Conservation (phyloP, 2,797 vertebrate species). For the Smutsia temminckii region DNA sequence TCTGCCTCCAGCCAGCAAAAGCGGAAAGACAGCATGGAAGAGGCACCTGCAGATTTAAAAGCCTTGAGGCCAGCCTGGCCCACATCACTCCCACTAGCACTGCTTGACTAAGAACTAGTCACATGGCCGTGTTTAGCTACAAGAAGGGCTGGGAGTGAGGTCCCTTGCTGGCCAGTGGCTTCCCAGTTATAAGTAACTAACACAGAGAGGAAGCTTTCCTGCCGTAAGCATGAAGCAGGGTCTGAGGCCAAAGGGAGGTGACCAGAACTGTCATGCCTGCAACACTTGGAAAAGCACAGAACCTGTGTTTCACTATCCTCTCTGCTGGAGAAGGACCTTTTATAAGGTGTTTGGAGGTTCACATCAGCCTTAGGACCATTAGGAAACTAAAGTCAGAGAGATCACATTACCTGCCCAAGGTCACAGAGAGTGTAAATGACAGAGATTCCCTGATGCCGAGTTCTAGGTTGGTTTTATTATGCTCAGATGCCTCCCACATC, state of each 20-base stretch:
- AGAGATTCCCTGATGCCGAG: background rate
- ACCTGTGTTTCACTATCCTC: background rate
- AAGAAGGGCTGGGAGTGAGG: background rate
- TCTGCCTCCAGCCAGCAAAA: background rate
- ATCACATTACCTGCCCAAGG: background rate
- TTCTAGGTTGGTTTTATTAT: background rate
- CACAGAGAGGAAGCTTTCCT: background rate
- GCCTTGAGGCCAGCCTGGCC: background rate
- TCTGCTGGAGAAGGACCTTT: background rate
- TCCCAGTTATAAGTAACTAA: no score
- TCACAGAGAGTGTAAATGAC: background rate
- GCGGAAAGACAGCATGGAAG: background rate
- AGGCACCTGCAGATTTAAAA: background rate
- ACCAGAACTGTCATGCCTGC: background rate
- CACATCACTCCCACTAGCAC: rapidly evolving
- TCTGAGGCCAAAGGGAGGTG: background rate
- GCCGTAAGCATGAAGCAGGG: background rate
- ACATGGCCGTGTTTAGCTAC: background rate
- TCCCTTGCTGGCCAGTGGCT: rapidly evolving
- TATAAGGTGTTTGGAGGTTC: background rate
- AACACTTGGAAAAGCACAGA: background rate
- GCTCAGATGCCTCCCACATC: background rate
- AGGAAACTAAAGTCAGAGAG: background rate
- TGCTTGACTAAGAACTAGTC: background rate
- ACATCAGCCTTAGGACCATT: background rate